Conservation (phyloP, 2,797 vertebrate genomes). For the Brachymystax lenok region DNA sequence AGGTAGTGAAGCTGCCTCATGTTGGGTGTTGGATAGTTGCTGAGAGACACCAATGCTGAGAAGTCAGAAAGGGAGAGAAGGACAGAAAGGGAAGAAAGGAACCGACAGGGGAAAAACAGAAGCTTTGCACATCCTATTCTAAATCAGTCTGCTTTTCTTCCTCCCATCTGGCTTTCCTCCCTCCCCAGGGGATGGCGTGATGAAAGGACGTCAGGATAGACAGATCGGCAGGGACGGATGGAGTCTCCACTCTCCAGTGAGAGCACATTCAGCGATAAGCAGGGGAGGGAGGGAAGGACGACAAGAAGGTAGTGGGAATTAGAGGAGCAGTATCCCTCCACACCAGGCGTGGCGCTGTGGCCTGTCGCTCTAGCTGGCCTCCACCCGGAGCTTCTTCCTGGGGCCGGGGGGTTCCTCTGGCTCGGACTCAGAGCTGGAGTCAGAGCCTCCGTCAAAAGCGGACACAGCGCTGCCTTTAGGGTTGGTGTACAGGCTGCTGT, state of each 20-base stretch:
- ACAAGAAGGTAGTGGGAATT: constrained; percentile 6
- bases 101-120: constrained; percentile 46
- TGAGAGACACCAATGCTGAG: constrained; percentile 26
- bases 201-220: constrained; percentile 15
- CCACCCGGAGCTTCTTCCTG: constrained; percentile 94
- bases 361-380: constrained; percentile 82
- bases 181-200: constrained; percentile 23
- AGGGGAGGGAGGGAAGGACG: constrained; percentile 17
- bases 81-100: constrained; percentile 15
- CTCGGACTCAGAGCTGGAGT: constrained; percentile 96
- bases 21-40: constrained; percentile 68
- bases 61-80: constrained; percentile 29
- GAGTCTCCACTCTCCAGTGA: no score
- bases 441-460: constrained; percentile 95
- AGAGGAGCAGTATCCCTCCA: constrained; percentile 45
- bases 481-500: constrained; percentile 98
- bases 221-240: constrained; percentile 28
- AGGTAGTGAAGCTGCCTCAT: constrained; percentile 79
- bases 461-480: constrained; percentile 97
- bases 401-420: constrained; percentile 84
- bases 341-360: constrained; percentile 1
- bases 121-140: constrained; percentile 36
- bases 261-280: constrained; percentile 32
- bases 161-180: constrained; percentile 32
- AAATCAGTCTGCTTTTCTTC: constrained; percentile 38